Conservation (phyloP, 2,797 vertebrate species). For the Neosilurus mollespiculum region DNA sequence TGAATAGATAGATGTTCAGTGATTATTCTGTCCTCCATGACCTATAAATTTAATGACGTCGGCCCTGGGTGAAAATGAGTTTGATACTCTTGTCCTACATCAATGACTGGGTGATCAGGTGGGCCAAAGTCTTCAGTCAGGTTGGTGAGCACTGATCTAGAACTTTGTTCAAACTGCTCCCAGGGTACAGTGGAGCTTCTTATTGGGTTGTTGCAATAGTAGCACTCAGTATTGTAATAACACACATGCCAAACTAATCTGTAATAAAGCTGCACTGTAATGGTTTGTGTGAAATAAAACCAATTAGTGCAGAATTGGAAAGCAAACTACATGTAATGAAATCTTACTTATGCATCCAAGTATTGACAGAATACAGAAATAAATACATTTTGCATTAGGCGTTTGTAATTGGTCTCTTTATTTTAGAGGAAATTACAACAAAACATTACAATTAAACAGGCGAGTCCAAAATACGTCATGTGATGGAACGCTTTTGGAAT, state of each 20-base stretch:
- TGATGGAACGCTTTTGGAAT: background rate
- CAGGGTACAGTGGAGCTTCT: background rate
- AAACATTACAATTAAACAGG: background rate
- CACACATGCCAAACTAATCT: slow-evolving; percentile 1
- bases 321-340: background rate
- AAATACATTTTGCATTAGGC: slow-evolving; percentile 55
- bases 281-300: slow-evolving; percentile 33
- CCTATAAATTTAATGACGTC: too few relatives aligned
- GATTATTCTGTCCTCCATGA: too few relatives aligned
- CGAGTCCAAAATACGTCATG: background rate
- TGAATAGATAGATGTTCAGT: too few relatives aligned
- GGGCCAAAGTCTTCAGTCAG: too few relatives aligned
- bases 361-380: slow-evolving; percentile 55
- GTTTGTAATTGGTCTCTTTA: slow-evolving; percentile 21
- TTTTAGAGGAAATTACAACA: background rate
- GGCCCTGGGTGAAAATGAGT: too few relatives aligned
- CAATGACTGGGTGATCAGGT: too few relatives aligned
- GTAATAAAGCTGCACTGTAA: slow-evolving; percentile 21
- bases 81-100: background rate
- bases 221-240: background rate
- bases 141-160: background rate
- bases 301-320: slow-evolving; percentile 4
- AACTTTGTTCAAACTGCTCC: background rate
- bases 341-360: slow-evolving; percentile 28
- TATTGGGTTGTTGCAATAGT: background rate